These are phyloP conservation scores for Catamblyrhynchus diadema DNA, from an alignment of 2,797 vertebrate genomes.

Conservation along the genomic window DNA sequence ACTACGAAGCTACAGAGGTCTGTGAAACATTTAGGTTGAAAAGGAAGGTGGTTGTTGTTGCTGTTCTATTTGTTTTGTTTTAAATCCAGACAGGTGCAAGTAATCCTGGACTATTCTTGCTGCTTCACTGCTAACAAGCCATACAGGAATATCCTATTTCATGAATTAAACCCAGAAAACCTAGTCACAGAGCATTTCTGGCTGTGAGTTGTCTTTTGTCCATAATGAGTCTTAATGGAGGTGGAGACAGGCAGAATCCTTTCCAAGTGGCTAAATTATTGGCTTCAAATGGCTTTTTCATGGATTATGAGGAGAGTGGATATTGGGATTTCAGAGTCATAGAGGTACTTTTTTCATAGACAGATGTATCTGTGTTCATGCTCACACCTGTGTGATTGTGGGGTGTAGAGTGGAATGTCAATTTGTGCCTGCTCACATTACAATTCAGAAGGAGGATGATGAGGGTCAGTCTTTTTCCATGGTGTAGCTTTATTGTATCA, in stretches of 20 bases:
- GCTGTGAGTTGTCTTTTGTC: not conserved
- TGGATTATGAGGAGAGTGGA: not conserved
- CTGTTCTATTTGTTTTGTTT: not conserved
- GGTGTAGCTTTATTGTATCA: not conserved
- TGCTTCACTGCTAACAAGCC: not conserved
- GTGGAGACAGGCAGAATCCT: not conserved
- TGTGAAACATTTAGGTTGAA: not conserved
- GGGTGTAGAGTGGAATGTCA: fast-evolving
- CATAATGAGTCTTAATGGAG: not conserved
- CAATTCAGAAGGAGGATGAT: not conserved
- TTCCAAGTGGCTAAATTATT: not conserved
- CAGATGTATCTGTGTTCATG: fast-evolving
- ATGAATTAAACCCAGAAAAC: not conserved
- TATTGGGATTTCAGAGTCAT: not conserved
- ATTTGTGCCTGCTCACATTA: not conserved
- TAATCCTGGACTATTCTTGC: not conserved
- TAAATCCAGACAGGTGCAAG: not conserved
- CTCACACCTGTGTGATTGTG: not conserved
- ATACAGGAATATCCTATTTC: not conserved
- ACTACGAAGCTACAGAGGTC: not conserved
- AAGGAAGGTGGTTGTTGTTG: not conserved
- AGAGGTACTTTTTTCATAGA: not conserved
- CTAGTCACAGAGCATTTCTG: not conserved
- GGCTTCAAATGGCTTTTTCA: not conserved
- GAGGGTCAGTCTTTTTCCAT: not conserved